Conservation (phyloP, 1,140 invertebrate genomes). For the Neodiprion virginianus region DNA sequence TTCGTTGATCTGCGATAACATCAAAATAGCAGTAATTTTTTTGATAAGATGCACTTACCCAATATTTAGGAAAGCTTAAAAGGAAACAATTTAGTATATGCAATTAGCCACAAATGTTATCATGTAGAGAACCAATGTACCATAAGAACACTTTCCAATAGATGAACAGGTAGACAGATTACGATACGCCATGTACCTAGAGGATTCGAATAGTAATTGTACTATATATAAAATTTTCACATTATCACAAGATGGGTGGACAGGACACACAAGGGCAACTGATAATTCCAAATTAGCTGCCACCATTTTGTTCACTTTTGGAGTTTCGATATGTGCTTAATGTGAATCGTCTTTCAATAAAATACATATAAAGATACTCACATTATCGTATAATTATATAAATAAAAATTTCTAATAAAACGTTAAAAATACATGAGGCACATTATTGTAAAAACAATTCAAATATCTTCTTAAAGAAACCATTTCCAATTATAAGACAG, state of each 20-base stretch:
- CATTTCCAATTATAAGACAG: background rate
- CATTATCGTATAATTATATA: background rate
- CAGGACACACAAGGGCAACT: no score
- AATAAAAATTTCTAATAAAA: background rate
- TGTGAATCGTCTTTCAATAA: background rate
- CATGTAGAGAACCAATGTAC: conserved; percentile 2
- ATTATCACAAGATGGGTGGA: no score
- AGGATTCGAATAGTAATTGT: background rate
- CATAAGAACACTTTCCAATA: background rate
- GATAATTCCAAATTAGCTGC: background rate
- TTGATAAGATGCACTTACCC: background rate
- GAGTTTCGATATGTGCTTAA: background rate
- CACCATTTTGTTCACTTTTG: background rate
- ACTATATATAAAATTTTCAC: background rate
- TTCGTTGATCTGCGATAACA: background rate
- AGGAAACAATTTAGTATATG: background rate
- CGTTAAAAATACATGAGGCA: background rate
- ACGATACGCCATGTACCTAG: background rate
- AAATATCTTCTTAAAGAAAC: background rate
- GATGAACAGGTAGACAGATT: background rate
- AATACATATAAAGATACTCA: background rate
- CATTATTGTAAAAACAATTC: background rate
- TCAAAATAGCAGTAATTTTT: background rate
- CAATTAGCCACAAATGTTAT: background rate
- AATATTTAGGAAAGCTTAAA: background rate